phyloP scores from a whole-genome alignment of 2,113 vertebrate genomes.

The Alectura lathami region DNA sequence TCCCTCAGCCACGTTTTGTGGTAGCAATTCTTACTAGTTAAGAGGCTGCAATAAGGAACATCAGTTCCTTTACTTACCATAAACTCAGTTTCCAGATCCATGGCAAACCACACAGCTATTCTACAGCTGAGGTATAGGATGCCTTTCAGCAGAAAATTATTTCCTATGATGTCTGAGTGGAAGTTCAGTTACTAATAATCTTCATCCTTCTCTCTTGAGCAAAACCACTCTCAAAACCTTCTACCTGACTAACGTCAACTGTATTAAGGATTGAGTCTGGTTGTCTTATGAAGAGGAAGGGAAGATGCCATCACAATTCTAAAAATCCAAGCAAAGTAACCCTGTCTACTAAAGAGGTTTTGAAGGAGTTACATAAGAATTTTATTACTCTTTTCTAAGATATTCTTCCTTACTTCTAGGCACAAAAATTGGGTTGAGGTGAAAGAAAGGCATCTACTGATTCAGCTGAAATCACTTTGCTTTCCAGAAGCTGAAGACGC shows the following conservation, averaged over 20 bases:
- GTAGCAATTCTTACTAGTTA: conserved; percentile 4
- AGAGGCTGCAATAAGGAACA: background rate
- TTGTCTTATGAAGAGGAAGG: background rate
- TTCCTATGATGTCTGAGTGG: background rate
- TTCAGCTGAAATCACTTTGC: background rate
- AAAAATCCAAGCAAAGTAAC: background rate
- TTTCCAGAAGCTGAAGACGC: background rate
- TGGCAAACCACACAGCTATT: background rate
- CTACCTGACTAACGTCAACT: background rate
- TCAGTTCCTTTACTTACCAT: background rate
- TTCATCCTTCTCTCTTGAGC: background rate
- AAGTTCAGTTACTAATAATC: background rate
- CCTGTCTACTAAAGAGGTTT: background rate
- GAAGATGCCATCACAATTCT: background rate
- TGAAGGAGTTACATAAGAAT: background rate
- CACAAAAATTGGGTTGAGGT: background rate
- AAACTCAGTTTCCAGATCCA: background rate
- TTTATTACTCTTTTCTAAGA: background rate
- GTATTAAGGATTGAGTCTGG: background rate
- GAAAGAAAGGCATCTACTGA: background rate
- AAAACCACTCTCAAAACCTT: background rate
- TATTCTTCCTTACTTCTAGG: background rate
- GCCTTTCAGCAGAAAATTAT: background rate
- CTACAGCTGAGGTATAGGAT: background rate
- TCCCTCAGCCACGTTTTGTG: background rate